These are phyloP conservation scores for Seriola rivoliana DNA, from an alignment of 2,113 vertebrate species.

Conservation along the genomic window DNA sequence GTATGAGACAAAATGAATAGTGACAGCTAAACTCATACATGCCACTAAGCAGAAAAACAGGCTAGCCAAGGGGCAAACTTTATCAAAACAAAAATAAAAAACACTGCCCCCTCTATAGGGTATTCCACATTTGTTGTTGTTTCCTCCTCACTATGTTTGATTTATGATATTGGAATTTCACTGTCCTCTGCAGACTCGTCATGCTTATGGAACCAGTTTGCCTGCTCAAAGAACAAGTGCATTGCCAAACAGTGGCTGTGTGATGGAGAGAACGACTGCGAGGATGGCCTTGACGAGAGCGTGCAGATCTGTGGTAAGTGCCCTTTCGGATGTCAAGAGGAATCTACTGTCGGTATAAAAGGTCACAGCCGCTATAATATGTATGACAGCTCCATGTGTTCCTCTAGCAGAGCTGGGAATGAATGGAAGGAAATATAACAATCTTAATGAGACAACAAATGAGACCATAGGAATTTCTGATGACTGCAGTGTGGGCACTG, in stretches of 20 bases:
- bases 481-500: slow-evolving; percentile 55
- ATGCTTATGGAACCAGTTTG: slow-evolving; percentile 97
- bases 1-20: background rate
- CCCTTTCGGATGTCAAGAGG: slow-evolving; percentile 28
- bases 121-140: slow-evolving; percentile 48
- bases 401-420: slow-evolving; percentile 32
- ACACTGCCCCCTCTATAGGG: slow-evolving; percentile 21
- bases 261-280: slow-evolving; percentile 96
- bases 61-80: slow-evolving; percentile 24
- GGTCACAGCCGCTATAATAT: slow-evolving; percentile 22
- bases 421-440: slow-evolving; percentile 42
- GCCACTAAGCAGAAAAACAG: slow-evolving; percentile 36
- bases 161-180: slow-evolving; percentile 64
- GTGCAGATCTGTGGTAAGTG: slow-evolving; percentile 91
- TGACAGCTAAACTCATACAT: slow-evolving; percentile 1
- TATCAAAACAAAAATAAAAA: too few species aligned
- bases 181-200: slow-evolving; percentile 88
- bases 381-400: slow-evolving; percentile 18
- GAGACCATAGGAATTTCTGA: slow-evolving; percentile 62
- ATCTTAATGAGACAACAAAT: slow-evolving; percentile 71
- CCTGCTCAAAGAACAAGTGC: slow-evolving; percentile 96
- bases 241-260: slow-evolving; percentile 97
- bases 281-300: slow-evolving; percentile 94
- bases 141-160: slow-evolving; percentile 59
- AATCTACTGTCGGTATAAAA: slow-evolving; percentile 33